These are phyloP conservation scores for Lepisosteus osseus DNA, from an alignment of 2,113 vertebrate genomes.

Conservation along the genomic window DNA sequence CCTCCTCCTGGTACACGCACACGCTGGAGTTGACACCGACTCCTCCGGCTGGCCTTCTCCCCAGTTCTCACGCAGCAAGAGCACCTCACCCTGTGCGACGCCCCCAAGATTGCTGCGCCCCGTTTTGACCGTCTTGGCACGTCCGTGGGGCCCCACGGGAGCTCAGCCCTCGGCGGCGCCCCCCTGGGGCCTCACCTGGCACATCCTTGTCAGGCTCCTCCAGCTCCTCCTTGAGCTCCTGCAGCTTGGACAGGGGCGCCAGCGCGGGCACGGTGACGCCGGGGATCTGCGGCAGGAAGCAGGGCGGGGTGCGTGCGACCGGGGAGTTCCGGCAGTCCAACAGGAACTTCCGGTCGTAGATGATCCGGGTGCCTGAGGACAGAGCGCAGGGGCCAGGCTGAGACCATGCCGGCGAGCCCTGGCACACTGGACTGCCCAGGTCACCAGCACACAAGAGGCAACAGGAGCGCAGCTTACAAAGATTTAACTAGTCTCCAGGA, in stretches of 20 bases:
- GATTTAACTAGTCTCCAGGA: not conserved
- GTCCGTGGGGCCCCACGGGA: too few species aligned
- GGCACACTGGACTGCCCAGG: not conserved
- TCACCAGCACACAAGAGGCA: not conserved
- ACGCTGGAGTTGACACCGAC: too few species aligned
- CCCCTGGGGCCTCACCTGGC: conserved; percentile 64
- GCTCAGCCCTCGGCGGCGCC: too few species aligned
- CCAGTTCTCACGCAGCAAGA: too few species aligned
- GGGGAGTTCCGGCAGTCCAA: conserved; percentile 90
- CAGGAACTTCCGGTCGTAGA: conserved; percentile 90
- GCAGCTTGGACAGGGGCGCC: conserved; percentile 74
- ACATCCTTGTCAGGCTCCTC: conserved; percentile 81
- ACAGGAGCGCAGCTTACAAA: not conserved
- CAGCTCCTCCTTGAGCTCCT: conserved; percentile 69
- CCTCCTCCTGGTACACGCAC: too few species aligned
- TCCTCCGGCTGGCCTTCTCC: too few species aligned
- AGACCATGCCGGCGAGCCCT: too few species aligned
- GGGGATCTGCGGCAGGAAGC: conserved; percentile 87
- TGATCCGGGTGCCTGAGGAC: conserved; percentile 79
- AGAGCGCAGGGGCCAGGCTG: not conserved
- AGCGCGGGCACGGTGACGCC: conserved; percentile 76
- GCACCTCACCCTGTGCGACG: too few species aligned
- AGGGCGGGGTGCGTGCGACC: conserved; percentile 79
- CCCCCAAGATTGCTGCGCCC: too few species aligned
- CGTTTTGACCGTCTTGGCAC: too few species aligned